Base-by-base conservation (phyloP, 2,888 invertebrate genomes). In the Gastrophysa polygoni region DNA sequence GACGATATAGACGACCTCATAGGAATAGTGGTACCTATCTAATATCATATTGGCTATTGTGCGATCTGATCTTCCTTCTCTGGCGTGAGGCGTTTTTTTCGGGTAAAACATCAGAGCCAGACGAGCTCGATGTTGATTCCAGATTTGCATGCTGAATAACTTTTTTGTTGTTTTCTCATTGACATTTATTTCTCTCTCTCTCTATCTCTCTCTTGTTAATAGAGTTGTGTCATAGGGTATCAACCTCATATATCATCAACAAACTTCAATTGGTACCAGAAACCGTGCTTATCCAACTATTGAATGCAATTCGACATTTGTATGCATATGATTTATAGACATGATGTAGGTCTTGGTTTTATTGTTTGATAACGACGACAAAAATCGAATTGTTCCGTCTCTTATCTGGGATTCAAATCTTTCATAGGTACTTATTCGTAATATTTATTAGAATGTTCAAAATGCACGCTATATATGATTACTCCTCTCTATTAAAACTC, bases 391-490 rank as follows among this genome's bases (percentile, higher is more conserved):
- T 67, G 59, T 60, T 63, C 54, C 68, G 66, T 66, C 64, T 63
- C 49, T 64, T 68, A 71, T 71, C 71, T 64, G 61, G 57, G 61
- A 70, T 66, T 65, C 63, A 63, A 38, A 68, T 68, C 68, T 64
- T 61, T n/a, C n/a, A n/a, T n/a, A n/a, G n/a, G n/a, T n/a, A 68
- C 66, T 70, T 61, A 68, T 71, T 70, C 68, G 68, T 66, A 71
- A 70, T 70, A 64, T 71, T 70, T 71, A 70, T 72, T 70, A 62
- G 67, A 71, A 73, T 71, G 71, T 69, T 68, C 68, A 59, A 66
- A 70, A 66, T 69, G 67, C 72, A 72, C 72, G 73, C 71, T 69
- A 72, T 48, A 57, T 66, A 57, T 61, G 24, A 59, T 63, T 38
- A 14, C 38, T 38, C 38, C n/a, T 38, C 38, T 38, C 8, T 6